These are phyloP conservation scores for Phaethon lepturus DNA, from an alignment of 2,113 vertebrate genomes.

Conservation along the genomic window DNA sequence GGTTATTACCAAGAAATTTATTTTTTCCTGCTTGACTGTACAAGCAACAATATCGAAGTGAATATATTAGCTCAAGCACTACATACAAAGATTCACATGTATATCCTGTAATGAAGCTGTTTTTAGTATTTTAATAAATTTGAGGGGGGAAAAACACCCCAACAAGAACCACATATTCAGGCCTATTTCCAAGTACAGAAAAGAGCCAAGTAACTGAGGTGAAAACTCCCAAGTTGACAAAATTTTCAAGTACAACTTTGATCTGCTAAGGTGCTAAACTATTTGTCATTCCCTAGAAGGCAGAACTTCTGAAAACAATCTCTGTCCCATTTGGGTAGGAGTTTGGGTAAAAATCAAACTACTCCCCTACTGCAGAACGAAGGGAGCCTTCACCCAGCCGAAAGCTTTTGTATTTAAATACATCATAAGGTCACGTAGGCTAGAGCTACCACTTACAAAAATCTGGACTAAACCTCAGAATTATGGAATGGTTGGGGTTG, in stretches of 20 bases:
- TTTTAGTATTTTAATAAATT: slow-evolving; percentile 27
- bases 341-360: background rate
- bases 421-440: rapidly evolving
- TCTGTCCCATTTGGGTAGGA: background rate
- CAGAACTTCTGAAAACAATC: background rate
- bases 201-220: background rate
- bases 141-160: rapidly evolving
- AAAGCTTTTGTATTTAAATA: background rate
- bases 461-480: background rate
- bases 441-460: background rate
- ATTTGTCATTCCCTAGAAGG: background rate
- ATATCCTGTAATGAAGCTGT: background rate
- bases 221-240: background rate
- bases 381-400: background rate
- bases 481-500: background rate
- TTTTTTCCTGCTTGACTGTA: background rate
- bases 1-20: background rate
- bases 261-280: background rate
- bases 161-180: background rate
- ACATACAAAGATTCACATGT: background rate
- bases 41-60: background rate
- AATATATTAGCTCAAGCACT: background rate
- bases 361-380: background rate
- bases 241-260: background rate
- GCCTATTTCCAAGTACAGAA: background rate